Evolutionary conservation across 1,140 invertebrate genomes (phyloP).

Genomic region (Drosophila nebulosa): DNA sequence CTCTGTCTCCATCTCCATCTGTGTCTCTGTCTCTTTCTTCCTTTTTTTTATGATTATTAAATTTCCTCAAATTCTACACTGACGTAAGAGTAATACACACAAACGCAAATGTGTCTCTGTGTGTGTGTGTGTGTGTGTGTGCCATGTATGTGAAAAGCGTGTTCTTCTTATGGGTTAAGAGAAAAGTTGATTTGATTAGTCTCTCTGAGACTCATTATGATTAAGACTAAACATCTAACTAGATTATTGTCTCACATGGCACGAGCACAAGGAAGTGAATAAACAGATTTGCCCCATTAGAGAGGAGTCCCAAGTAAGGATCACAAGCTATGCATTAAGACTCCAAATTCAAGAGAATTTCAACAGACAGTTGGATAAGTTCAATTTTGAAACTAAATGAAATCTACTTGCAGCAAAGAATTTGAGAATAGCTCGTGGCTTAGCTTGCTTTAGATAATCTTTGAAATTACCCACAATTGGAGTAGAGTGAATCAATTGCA

Average conservation of each 20-base stretch:
- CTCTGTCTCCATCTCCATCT: background rate
- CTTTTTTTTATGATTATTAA: slow-evolving; percentile 74
- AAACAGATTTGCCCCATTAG: no score
- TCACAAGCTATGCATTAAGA: no score
- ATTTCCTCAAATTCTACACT: slow-evolving; percentile 55
- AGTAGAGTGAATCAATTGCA: no score
- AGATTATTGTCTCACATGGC: background rate
- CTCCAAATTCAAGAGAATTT: no score
- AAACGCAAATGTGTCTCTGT: background rate
- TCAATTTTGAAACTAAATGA: no score
- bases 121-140: no score
- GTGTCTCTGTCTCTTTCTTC: background rate
- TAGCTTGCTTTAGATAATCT: no score
- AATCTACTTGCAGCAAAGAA: no score
- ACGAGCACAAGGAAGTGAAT: background rate
- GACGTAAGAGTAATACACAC: background rate
- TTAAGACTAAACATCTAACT: background rate
- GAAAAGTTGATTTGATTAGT: background rate
- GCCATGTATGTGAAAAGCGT: background rate
- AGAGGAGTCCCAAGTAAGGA: background rate
- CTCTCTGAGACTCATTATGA: background rate
- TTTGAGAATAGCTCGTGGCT: no score
- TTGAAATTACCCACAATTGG: no score
- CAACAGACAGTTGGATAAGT: no score
- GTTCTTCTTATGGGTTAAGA: background rate